These are phyloP conservation scores for Pitangus sulphuratus DNA, from an alignment of 2,797 vertebrate species.

Conservation along the genomic window DNA sequence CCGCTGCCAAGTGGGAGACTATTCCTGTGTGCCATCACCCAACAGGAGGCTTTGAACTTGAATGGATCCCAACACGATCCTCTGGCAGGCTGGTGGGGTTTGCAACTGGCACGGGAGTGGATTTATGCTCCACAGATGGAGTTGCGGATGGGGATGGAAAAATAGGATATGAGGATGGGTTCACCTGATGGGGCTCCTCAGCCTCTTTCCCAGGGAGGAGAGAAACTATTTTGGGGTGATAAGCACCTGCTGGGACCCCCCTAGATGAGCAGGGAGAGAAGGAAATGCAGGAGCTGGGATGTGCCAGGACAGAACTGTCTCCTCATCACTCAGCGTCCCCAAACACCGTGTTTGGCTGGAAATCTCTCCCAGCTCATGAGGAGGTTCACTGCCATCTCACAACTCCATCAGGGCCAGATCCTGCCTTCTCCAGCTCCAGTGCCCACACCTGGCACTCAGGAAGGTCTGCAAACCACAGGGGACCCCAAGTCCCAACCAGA, in stretches of 20 bases:
- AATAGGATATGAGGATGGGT: accelerated
- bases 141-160: not conserved
- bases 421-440: not conserved
- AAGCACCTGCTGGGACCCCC: not conserved
- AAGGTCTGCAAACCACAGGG: not conserved
- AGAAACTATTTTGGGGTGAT: not conserved
- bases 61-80: not conserved
- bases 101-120: accelerated
- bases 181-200: not conserved
- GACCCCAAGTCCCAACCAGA: accelerated
- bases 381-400: not conserved
- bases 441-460: not conserved
- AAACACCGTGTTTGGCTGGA: not conserved
- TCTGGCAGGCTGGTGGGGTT: not conserved
- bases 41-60: not conserved
- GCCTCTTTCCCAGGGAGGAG: not conserved
- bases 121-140: not conserved
- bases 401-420: not conserved
- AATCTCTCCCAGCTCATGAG: not conserved
- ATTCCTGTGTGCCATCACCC: not conserved
- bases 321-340: accelerated
- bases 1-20: not conserved
- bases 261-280: accelerated
- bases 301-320: accelerated
- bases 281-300: accelerated